Evolutionary conservation across 2,113 vertebrate species (phyloP), one percentile per base, ranked within the genome.

Genomic region (Colinus virginianus): DNA sequence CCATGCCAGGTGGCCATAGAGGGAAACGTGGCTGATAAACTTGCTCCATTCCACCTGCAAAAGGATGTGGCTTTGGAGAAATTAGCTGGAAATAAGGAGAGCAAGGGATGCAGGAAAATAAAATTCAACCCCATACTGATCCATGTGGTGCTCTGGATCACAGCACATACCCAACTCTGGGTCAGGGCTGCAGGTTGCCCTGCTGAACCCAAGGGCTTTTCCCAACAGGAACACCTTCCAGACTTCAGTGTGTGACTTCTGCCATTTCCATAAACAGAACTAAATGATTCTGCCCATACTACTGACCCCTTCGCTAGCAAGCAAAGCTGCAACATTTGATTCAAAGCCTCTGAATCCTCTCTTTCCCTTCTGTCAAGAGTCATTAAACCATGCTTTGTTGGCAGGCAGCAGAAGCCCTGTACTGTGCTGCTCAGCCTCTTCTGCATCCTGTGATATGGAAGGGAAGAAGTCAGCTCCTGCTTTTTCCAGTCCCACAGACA

Each of bases 391-490:
- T 8, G 61, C 43, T 45, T 26, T 83, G 30, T 19, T 86, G 85
- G 79, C 68, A 59, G 70, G 78, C 81, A 82, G 82, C 28, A 85
- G 55, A 32, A 58, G 45, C 28, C 46, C 34, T 86, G 64, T 1
- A 2, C 17, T 8, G 0, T 10, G 26, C 69, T 68, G 32, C 48
- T 86, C 62, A 40, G 74, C 56, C 90, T 55, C 46, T 88, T 64
- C 61, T 40, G 34, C 72, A 68, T 51, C 79, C 92, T 84, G 85
- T 45, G 76, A 66, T 71, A 42, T 48, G 77, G 69, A 48, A 84
- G 28, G 64, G 36, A 82, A 78, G 13, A 77, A 68, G 5, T 53
- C 88, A 95, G 36, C 10, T 61, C 26, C 64, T 49, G 30, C 43
- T 84, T 75, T 78, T 36, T 38, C 46, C 38, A 80, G 7, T 30